phyloP scores from a whole-genome alignment of 2,888 invertebrate genomes.

The Phyllotreta striolata region DNA sequence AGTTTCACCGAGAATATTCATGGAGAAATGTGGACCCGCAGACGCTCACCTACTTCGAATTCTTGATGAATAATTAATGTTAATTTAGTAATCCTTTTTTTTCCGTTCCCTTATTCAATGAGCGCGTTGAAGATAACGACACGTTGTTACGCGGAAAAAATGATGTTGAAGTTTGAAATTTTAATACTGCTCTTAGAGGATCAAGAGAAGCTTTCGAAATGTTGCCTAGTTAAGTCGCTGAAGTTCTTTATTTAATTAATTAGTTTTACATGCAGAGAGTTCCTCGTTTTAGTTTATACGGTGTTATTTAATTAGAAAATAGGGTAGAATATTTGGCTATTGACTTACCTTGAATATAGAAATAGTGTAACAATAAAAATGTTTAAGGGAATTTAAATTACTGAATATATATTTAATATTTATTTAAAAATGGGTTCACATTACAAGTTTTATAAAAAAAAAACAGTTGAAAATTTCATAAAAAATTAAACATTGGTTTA shows the following conservation, averaged over 20 bases:
- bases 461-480: constrained; percentile 20
- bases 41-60: constrained; percentile 19
- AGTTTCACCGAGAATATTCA: constrained; percentile 40
- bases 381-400: constrained; percentile 4
- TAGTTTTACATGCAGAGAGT: too few relatives aligned
- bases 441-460: constrained; percentile 18
- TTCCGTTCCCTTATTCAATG: not conserved
- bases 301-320: too few relatives aligned
- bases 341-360: too few relatives aligned
- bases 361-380: not conserved
- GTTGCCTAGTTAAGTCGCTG: too few relatives aligned
- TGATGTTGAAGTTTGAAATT: too few relatives aligned
- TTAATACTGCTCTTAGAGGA: too few relatives aligned
- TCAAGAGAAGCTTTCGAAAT: too few relatives aligned
- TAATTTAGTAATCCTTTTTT: constrained; percentile 21
- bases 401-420: constrained; percentile 25
- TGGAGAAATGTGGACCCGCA: constrained; percentile 33
- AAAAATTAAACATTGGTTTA: not conserved
- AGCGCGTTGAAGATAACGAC: not conserved
- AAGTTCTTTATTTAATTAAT: too few relatives aligned
- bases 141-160: not conserved
- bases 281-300: too few relatives aligned
- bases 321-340: too few relatives aligned
- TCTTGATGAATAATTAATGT: constrained; percentile 36
- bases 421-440: constrained; percentile 40